Percentiles rank a stretch among this genome's conserved stretches.
phyloP scores from a whole-genome alignment of 2,888 invertebrate genomes.

The Euplagia quadripunctaria region DNA sequence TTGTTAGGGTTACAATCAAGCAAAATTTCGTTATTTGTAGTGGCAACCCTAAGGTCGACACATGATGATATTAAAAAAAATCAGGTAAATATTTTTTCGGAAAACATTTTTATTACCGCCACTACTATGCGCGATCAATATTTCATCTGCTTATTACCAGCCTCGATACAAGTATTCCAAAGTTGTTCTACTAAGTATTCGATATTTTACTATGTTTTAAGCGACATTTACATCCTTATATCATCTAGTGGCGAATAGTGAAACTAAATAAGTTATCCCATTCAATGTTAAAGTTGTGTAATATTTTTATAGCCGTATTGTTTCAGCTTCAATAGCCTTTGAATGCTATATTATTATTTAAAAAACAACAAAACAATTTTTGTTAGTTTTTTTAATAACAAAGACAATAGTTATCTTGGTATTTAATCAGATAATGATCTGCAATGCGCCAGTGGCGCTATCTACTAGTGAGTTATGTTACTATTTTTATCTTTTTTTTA shows the following conservation, averaged over 20 bases:
- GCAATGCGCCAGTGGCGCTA: constrained; percentile 52
- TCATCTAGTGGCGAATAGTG: constrained; percentile 59
- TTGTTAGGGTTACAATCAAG: neutral
- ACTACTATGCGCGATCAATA: neutral
- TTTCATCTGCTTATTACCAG: neutral
- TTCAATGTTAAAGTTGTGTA: constrained; percentile 9
- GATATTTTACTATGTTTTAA: neutral
- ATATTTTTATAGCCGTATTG: constrained; percentile 33
- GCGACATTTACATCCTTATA: constrained; percentile 17
- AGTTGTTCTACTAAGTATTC: too few species aligned
- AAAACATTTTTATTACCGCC: neutral
- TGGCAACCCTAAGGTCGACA: neutral
- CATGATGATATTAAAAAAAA: neutral
- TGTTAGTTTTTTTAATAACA: constrained; percentile 15
- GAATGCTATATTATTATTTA: constrained; percentile 4
- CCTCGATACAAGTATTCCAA: too few species aligned
- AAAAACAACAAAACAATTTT: constrained; percentile 11
- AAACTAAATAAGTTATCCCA: constrained; percentile 30
- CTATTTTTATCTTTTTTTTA: neutral
- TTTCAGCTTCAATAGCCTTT: constrained; percentile 27
- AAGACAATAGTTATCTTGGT: constrained; percentile 37
- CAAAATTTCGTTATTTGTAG: neutral
- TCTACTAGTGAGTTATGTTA: constrained; percentile 46
- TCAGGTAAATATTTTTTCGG: neutral
- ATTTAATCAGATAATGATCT: constrained; percentile 37